A percentile compares a stretch with the other conserved stretches of the same genome.
These are phyloP conservation scores for Crossaster papposus DNA, from an alignment of 53 echinoderm and acorn worm genomes.

Conservation along the genomic window DNA sequence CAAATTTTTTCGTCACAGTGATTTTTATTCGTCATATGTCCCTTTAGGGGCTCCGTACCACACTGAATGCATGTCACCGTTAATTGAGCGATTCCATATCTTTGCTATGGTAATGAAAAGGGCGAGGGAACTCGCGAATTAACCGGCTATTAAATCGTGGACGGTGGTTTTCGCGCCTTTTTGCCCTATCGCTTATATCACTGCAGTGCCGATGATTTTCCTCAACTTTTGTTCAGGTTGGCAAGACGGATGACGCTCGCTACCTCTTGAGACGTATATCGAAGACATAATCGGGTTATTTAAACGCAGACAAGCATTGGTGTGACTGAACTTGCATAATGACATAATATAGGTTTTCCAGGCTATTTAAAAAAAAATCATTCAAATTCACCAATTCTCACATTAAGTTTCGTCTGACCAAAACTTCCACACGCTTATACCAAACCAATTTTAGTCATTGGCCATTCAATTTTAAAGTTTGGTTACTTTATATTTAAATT, in stretches of 20 bases:
- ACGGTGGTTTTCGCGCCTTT: background rate
- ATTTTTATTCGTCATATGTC: too few relatives aligned
- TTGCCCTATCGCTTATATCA: background rate
- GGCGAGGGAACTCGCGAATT: background rate
- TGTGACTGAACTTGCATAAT: background rate
- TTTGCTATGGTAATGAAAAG: background rate
- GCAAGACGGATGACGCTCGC: background rate
- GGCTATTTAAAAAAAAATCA: too few relatives aligned
- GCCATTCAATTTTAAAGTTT: too few relatives aligned
- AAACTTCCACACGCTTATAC: too few relatives aligned
- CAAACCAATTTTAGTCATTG: too few relatives aligned
- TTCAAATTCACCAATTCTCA: too few relatives aligned
- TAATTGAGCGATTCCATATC: conserved; percentile 21
- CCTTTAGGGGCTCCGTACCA: background rate
- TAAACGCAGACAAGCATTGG: background rate
- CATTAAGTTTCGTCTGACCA: too few relatives aligned
- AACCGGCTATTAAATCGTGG: background rate
- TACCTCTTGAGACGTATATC: background rate
- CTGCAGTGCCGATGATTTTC: background rate
- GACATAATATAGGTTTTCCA: too few relatives aligned
- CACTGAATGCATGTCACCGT: background rate
- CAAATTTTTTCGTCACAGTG: too few relatives aligned
- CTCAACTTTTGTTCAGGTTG: background rate
- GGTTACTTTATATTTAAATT: too few relatives aligned
- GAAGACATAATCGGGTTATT: background rate